phyloP scores from a whole-genome alignment of 2,888 invertebrate genomes.

The Euplagia quadripunctaria region DNA sequence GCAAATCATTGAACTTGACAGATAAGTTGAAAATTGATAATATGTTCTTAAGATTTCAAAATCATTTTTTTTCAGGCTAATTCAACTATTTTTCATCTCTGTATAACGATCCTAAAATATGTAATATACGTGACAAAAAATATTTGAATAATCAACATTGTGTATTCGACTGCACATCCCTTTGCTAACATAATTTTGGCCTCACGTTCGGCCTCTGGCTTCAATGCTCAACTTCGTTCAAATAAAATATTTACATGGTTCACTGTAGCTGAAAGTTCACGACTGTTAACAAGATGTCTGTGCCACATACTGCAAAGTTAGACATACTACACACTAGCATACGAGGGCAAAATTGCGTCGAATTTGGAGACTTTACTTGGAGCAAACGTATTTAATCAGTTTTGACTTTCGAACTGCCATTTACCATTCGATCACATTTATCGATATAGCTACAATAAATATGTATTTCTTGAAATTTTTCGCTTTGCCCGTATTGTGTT shows the following conservation, averaged over 20 bases:
- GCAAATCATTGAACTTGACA: no score
- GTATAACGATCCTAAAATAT: no score
- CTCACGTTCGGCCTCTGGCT: neutral
- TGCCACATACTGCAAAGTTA: neutral
- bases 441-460: no score
- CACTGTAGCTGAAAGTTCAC: conserved; percentile 12
- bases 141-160: no score
- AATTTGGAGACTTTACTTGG: neutral
- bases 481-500: no score
- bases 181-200: neutral
- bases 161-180: neutral
- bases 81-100: no score
- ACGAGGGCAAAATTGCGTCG: neutral
- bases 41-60: no score
- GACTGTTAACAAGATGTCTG: conserved; percentile 15
- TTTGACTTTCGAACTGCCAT: neutral
- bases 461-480: no score
- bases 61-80: no score
- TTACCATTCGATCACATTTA: neutral
- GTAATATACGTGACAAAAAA: no score
- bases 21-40: no score
- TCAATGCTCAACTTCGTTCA: neutral
- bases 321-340: neutral
- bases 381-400: neutral
- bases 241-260: conserved; percentile 18